Conservation (phyloP, 1,140 invertebrate species). For the Carposina sasakii region DNA sequence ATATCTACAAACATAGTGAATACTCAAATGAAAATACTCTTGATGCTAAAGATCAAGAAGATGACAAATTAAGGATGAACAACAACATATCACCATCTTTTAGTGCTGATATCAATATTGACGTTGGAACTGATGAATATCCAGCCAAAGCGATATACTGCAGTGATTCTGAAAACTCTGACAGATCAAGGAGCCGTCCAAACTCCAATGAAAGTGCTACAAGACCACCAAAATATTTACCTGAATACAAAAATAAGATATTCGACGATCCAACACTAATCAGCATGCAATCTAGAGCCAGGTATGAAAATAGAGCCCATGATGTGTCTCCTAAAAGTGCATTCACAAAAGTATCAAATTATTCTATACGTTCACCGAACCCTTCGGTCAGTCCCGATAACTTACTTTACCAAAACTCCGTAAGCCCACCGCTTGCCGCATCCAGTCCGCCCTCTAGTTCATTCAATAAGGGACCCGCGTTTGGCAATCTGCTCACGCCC, state of each 20-base stretch:
- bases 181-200: slow-evolving; percentile 63
- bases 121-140: slow-evolving; percentile 71
- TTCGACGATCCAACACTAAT: slow-evolving; percentile 75
- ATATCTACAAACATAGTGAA: slow-evolving; percentile 57
- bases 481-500: slow-evolving; percentile 60
- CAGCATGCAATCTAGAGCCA: slow-evolving; percentile 67
- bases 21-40: slow-evolving; percentile 56
- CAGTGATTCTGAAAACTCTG: slow-evolving; percentile 70
- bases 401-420: slow-evolving; percentile 81
- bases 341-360: slow-evolving; percentile 83
- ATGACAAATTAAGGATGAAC: slow-evolving; percentile 56
- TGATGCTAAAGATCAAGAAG: slow-evolving; percentile 58
- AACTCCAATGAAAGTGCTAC: slow-evolving; percentile 69
- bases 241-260: slow-evolving; percentile 74
- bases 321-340: slow-evolving; percentile 77
- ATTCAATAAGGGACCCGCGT: slow-evolving; percentile 54
- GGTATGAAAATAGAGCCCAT: slow-evolving; percentile 47
- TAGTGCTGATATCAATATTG: slow-evolving; percentile 68
- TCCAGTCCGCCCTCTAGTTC: slow-evolving; percentile 64
- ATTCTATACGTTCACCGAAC: slow-evolving; percentile 72
- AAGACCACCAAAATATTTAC: slow-evolving; percentile 57
- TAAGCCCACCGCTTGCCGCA: slow-evolving; percentile 79
- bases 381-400: slow-evolving; percentile 83
- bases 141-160: slow-evolving; percentile 64
- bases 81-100: slow-evolving; percentile 68